Percentiles rank a stretch among this genome's conserved stretches.
Conservation (phyloP, 2,797 vertebrate genomes). For the Sorex maritimensis region DNA sequence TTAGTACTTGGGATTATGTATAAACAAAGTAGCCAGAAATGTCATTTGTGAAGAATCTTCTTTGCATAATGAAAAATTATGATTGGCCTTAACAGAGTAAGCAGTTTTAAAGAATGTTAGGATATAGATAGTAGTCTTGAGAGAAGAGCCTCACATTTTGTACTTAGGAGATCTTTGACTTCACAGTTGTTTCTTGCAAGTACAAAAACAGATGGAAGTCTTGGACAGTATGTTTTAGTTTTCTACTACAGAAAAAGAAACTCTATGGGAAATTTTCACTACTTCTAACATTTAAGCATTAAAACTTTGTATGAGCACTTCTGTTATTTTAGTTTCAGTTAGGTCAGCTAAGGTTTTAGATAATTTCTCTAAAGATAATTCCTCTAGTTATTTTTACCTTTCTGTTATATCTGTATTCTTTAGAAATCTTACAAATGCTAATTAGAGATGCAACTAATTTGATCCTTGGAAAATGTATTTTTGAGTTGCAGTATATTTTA, state of each 20-base stretch:
- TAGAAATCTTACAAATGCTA: constrained; percentile 51
- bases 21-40: constrained; percentile 62
- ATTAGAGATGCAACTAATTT: constrained; percentile 46
- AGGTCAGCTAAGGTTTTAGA: constrained; percentile 57
- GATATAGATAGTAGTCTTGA: background rate
- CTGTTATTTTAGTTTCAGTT: constrained; percentile 22
- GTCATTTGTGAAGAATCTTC: constrained; percentile 14
- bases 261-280: constrained; percentile 48
- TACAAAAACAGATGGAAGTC: constrained; percentile 51
- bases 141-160: constrained; percentile 17
- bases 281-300: constrained; percentile 22
- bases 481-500: constrained; percentile 41
- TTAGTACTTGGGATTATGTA: background rate
- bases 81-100: background rate
- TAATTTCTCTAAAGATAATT: constrained; percentile 37
- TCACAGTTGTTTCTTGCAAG: constrained; percentile 54
- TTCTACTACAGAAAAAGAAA: constrained; percentile 67
- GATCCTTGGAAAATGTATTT: constrained; percentile 59
- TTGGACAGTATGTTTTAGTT: constrained; percentile 43
- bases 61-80: constrained; percentile 48
- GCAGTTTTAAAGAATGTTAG: background rate
- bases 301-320: constrained; percentile 35
- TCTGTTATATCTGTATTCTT: constrained; percentile 9
- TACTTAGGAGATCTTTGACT: constrained; percentile 28
- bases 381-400: constrained; percentile 53